Evolutionary conservation across 1,140 invertebrate genomes (phyloP).

Genomic region (Euglossa dilemma): DNA sequence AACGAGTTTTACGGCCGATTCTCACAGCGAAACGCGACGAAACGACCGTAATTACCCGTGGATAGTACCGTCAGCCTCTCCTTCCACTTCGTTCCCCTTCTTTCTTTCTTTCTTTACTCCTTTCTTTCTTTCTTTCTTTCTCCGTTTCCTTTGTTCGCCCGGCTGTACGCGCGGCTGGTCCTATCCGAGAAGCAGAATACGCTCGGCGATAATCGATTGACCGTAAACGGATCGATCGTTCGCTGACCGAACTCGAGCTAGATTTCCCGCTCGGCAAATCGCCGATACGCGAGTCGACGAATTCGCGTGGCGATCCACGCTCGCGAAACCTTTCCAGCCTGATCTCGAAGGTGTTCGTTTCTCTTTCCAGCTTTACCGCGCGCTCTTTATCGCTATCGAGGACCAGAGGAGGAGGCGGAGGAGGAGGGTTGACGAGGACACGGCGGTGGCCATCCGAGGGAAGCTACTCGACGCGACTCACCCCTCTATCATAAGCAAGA

Average conservation of each 20-base stretch:
- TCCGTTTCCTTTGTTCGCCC: neutral
- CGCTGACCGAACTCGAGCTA: neutral
- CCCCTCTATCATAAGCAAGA: slow-evolving; percentile 31
- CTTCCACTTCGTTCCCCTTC: neutral
- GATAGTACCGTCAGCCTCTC: slow-evolving; percentile 45
- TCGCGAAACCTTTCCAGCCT: neutral
- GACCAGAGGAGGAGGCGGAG: too few species aligned
- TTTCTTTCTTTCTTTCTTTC: neutral
- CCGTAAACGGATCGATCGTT: slow-evolving; percentile 5
- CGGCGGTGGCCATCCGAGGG: neutral
- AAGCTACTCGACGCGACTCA: neutral
- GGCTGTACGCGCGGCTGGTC: neutral
- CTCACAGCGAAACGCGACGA: slow-evolving; percentile 61
- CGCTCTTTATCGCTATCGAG: neutral
- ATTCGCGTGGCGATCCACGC: neutral
- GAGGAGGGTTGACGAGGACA: neutral
- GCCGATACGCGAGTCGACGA: too few species aligned
- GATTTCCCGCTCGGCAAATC: too few species aligned
- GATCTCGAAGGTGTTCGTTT: neutral
- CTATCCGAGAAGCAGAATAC: neutral
- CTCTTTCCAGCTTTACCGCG: neutral
- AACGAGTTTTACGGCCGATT: slow-evolving; percentile 66
- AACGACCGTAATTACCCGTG: slow-evolving; percentile 64
- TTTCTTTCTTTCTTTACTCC: neutral
- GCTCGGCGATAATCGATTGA: neutral